Evolutionary conservation across 2,797 vertebrate genomes (phyloP).

Genomic region (Oryzias sinensis): DNA sequence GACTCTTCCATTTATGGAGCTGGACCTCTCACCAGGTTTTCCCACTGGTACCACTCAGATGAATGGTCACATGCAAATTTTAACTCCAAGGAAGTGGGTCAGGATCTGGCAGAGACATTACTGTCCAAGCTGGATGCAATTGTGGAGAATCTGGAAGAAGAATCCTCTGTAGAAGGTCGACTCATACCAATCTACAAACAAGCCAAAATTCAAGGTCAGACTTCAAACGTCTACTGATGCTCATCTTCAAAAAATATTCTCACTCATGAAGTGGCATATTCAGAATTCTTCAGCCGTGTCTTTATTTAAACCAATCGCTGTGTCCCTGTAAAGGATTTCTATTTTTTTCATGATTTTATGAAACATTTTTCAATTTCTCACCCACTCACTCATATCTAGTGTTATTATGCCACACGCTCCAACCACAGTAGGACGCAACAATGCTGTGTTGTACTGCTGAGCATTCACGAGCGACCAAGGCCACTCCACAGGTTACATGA

Average conservation of each 20-base stretch:
- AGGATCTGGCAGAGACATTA: slow-evolving; percentile 81
- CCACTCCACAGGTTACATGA: slow-evolving; percentile 30
- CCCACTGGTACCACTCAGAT: slow-evolving; percentile 79
- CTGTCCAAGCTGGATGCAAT: slow-evolving; percentile 84
- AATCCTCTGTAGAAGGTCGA: slow-evolving; percentile 52
- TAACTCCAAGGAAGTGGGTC: slow-evolving; percentile 88
- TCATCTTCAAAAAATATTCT: not conserved
- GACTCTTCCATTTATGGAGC: slow-evolving; percentile 83
- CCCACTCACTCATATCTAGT: slow-evolving; percentile 13
- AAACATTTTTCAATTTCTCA: slow-evolving; percentile 9
- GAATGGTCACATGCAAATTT: slow-evolving; percentile 83
- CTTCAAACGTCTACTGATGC: not conserved
- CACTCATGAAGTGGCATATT: no score
- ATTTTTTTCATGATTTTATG: no score
- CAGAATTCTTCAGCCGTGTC: no score
- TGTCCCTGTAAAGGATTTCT: slow-evolving; percentile 7
- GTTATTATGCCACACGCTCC: slow-evolving; percentile 39
- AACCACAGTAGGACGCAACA: slow-evolving; percentile 8
- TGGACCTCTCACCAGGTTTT: slow-evolving; percentile 89
- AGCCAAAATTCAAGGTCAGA: slow-evolving; percentile 85
- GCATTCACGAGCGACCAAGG: slow-evolving; percentile 45
- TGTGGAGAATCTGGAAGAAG: slow-evolving; percentile 45
- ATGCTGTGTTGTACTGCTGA: slow-evolving; percentile 11
- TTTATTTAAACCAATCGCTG: slow-evolving; percentile 1
- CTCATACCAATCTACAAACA: slow-evolving; percentile 82